Evolutionary conservation across 2,113 vertebrate species (phyloP).

Genomic region (Sebastes fasciatus): DNA sequence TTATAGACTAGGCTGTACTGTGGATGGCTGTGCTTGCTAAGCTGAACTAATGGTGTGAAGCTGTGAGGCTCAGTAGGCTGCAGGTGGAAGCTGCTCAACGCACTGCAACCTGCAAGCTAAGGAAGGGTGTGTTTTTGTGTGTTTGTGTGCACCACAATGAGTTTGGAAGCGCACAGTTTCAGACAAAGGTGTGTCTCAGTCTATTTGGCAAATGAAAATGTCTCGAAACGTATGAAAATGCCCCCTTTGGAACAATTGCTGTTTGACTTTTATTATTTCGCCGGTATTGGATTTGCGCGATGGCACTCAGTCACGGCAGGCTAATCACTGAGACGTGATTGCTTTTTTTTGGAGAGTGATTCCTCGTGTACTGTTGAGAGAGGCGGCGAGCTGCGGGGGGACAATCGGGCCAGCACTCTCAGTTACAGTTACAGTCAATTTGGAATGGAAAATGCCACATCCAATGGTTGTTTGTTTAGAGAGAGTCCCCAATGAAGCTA

Average conservation of each 20-base stretch:
- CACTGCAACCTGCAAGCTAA: conserved; percentile 42
- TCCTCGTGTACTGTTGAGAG: conserved; percentile 57
- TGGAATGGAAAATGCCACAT: conserved; percentile 66
- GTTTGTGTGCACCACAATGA: not conserved
- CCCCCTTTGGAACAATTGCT: conserved; percentile 48
- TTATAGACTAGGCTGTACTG: conserved; percentile 44
- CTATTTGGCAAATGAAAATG: conserved; percentile 46
- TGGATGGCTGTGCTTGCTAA: conserved; percentile 55
- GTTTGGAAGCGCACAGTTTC: conserved; percentile 24
- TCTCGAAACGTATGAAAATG: conserved; percentile 45
- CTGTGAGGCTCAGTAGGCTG: conserved; percentile 67
- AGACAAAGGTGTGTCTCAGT: conserved; percentile 29
- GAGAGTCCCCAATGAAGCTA: conserved; percentile 70
- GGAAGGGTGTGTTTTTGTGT: conserved; percentile 1
- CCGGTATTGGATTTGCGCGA: conserved; percentile 42
- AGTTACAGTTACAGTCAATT: conserved; percentile 63
- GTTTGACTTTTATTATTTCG: conserved; percentile 54
- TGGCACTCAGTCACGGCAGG: conserved; percentile 44
- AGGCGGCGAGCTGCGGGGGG: conserved; percentile 50
- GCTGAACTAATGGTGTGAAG: conserved; percentile 74
- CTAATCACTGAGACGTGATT: conserved; percentile 64
- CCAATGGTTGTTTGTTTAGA: conserved; percentile 74
- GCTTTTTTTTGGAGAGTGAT: conserved; percentile 62
- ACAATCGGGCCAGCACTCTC: conserved; percentile 62
- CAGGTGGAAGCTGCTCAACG: conserved; percentile 65